Evolutionary conservation across 1,140 invertebrate species (phyloP), one percentile per base, ranked within the genome.

Genomic region (Physella acuta): DNA sequence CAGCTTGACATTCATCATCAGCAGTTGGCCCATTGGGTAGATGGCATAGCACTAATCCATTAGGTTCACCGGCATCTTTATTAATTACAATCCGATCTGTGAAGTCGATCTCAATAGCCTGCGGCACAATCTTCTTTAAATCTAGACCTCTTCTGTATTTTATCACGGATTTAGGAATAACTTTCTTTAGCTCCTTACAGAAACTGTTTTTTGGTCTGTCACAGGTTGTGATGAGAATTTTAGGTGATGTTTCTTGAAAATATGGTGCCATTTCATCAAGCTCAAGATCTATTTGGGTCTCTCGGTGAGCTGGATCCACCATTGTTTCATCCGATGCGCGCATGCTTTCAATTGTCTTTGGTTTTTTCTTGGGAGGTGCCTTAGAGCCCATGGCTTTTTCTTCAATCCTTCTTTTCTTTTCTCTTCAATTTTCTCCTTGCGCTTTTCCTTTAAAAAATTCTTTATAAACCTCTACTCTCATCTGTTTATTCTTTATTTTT

Each of bases 1-100:
- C n/a, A 87, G 81, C 65, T 80, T 83, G 14, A 89, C 81, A 74
- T 78, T 87, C 65, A 84, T 86, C 37, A 90, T 73, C 88, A 31
- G 95, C 94, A 0, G 97, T 99, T 1, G 97, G 97, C 2, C 97
- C 97, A 78, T 94, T 89, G 0, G 97, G 97, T 68, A 99, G 87
- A 86, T 99, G 96, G 74, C 94, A 91, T 1, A 99, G 85, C 30
- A 98, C 84, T 78, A 99, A 87, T 20, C 93, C 95, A 88, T 97
- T 95, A 20, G 95, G 95, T 82, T 92, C 89, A 75, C 92, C 92
- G 73, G 90, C 89, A 86, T 99, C 92, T 86, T 99, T 95, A 87
- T 98, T 98, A 3, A 99, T 86, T 53, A 99, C 89, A 73, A 99
- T 87, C 28, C 99, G 87, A 86, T 98, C 95, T 11, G 96, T 97